Conservation (phyloP, 1,140 invertebrate species). For the Drosophila pachea region DNA sequence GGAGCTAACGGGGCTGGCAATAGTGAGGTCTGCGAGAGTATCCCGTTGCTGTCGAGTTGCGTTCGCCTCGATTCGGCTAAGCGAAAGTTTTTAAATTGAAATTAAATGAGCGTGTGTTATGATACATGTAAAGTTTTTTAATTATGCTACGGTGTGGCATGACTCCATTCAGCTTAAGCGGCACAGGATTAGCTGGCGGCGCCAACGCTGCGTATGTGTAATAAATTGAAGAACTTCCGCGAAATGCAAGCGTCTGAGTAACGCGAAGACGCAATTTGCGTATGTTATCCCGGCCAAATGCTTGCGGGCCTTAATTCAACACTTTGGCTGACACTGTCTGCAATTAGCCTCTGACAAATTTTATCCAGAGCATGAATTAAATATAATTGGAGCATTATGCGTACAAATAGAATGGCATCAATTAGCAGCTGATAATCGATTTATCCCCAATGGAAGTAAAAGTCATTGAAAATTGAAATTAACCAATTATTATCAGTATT, state of each 20-base stretch:
- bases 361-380: neutral
- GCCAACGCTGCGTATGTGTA: neutral
- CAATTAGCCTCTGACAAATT: too few species aligned
- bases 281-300: too few species aligned
- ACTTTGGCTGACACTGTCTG: too few species aligned
- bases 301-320: too few species aligned
- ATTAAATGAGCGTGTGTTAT: neutral
- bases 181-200: neutral
- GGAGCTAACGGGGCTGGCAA: neutral
- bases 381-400: neutral
- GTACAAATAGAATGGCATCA: neutral
- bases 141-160: neutral
- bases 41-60: neutral
- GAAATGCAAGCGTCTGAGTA: neutral
- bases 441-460: neutral
- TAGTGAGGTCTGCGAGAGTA: neutral
- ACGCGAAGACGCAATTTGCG: too few species aligned
- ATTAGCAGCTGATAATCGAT: neutral
- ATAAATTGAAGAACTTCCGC: neutral
- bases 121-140: neutral
- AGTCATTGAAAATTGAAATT: slow-evolving; percentile 1
- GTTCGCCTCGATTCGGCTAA: neutral
- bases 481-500: neutral
- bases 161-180: neutral
- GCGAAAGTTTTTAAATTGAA: slow-evolving; percentile 9